Evolutionary conservation across 2,797 vertebrate species (phyloP), one percentile per base, ranked within the genome.

Genomic region (Denticeps clupeoides): DNA sequence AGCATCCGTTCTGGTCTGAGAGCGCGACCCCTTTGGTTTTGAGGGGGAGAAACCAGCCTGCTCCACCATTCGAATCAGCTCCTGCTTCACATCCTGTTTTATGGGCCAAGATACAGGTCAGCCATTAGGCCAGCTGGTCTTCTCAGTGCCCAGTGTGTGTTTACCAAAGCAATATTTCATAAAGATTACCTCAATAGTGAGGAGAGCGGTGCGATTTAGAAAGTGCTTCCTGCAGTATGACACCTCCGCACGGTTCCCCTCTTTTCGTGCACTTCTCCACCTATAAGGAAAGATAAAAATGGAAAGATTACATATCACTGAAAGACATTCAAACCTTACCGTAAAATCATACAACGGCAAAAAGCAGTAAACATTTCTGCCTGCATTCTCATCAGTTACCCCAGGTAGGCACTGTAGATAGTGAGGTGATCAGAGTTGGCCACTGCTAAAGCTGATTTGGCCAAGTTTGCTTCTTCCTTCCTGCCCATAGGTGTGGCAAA

Each of bases 351-450:
- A 15, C 9, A 37, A 6, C 8, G 4, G 4, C 9, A 13, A 37
- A 4, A 18, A 9, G 3, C 1, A 13, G 2, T 31, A 13, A 7
- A 16, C 35, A 16, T 15, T 4, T 19, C 32, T 13, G n/a, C 32
- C 29, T 13, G 5, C 1, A 6, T 32, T n/a, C 32, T 2, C 32
- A n/a, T 32, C n/a, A 5, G n/a, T 32, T 32, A 97, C 95, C 93
- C 90, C 5, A 89, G 56, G 41, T 94, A 97, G 11, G 93, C 91
- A 0, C 82, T 91, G 73, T 93, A 97, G 68, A 97, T 89, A 0
- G 93, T 97, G 67, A 97, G 74, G 54, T 99, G 95, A 65, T 99
- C 95, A 0, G 95, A 99, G 74, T 82, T 88, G 13, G 90, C 82
- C 22, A 87, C 19, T 4, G 88, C 82, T 60, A 99, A 72, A 4